Evolutionary conservation across 2,113 vertebrate species (phyloP).

Genomic region (Glareola pratincola): DNA sequence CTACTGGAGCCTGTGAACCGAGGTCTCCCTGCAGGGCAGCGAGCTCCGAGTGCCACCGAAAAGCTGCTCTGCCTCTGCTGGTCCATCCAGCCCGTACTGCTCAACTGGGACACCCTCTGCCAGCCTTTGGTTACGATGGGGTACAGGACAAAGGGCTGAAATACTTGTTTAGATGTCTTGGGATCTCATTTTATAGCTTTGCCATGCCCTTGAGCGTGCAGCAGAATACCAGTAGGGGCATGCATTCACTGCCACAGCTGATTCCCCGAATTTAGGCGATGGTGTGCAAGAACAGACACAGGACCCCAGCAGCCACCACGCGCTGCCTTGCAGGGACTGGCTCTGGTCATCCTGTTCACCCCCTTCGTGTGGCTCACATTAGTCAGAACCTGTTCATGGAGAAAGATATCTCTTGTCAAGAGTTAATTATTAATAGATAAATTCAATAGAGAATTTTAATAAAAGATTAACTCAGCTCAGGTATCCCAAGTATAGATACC

Average conservation of each 20-base stretch:
- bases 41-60: neutral
- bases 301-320: neutral
- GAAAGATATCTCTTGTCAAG: neutral
- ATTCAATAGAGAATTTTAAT: neutral
- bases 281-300: neutral
- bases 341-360: neutral
- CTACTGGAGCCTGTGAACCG: neutral
- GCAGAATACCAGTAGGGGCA: fast-evolving
- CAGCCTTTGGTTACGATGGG: neutral
- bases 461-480: neutral
- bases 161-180: too few relatives aligned
- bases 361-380: neutral
- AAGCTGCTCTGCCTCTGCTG: neutral
- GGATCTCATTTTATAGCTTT: fast-evolving
- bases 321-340: neutral
- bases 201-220: neutral
- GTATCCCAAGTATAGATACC: neutral
- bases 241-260: neutral
- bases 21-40: neutral
- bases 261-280: neutral
- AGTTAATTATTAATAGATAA: neutral
- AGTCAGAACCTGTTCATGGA: neutral
- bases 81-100: fast-evolving
- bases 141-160: neutral
- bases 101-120: neutral